Evolutionary conservation across 1,140 invertebrate genomes (phyloP).

Genomic region (Drosophila azteca): DNA sequence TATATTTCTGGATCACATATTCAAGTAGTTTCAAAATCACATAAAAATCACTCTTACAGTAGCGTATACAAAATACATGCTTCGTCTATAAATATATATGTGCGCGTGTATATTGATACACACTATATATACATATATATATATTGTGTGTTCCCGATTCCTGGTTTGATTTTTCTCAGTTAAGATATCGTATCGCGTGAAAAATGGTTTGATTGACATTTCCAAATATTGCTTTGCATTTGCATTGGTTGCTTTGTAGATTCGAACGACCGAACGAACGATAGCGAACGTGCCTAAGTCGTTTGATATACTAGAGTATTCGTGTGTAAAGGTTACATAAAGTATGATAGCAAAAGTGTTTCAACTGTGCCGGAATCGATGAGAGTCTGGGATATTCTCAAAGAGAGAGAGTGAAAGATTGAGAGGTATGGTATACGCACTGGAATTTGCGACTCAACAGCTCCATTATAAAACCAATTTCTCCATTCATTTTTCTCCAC

Average conservation of each 20-base stretch:
- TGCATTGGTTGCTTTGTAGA: conserved; percentile 36
- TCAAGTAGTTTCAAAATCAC: conserved; percentile 82
- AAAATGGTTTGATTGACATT: conserved; percentile 50
- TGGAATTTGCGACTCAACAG: conserved; percentile 70
- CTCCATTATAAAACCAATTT: conserved; percentile 76
- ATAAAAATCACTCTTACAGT: conserved; percentile 82
- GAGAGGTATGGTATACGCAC: conserved; percentile 26
- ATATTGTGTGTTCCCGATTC: conserved; percentile 46
- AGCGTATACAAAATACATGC: conserved; percentile 82
- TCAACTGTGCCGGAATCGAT: conserved; percentile 50
- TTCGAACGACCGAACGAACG: too few relatives aligned
- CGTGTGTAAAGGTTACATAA: conserved; percentile 31
- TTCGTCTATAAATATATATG: conserved; percentile 57
- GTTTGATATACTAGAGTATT: conserved; percentile 45
- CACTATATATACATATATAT: conserved; percentile 46
- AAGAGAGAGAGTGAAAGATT: conserved; percentile 25
- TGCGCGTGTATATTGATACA: conserved; percentile 26
- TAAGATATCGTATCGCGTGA: conserved; percentile 44
- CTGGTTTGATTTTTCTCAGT: conserved; percentile 47
- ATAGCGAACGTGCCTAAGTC: conserved; percentile 9
- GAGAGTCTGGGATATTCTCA: conserved; percentile 34
- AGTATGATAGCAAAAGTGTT: conserved; percentile 49
- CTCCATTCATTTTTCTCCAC: conserved; percentile 22
- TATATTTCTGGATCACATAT: conserved; percentile 79
- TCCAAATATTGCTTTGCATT: conserved; percentile 55